These are phyloP conservation scores for Lapara coniferarum DNA, from an alignment of 2,888 invertebrate species.

Conservation along the genomic window DNA sequence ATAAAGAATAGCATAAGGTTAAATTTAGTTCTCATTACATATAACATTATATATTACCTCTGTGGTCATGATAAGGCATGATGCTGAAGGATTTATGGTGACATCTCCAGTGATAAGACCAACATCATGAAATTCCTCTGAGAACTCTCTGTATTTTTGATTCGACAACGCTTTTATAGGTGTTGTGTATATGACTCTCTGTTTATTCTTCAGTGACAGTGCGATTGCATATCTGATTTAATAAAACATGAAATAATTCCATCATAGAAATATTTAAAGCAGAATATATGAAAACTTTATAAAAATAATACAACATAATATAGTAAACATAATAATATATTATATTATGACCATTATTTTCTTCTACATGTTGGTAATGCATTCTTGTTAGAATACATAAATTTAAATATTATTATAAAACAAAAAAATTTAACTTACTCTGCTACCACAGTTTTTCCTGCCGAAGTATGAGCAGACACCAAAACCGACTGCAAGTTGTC, in stretches of 20 bases:
- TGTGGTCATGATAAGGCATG: constrained; percentile 99
- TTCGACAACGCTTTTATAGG: constrained; percentile 99
- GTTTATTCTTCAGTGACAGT: constrained; percentile 95
- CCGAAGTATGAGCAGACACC: constrained; percentile 99
- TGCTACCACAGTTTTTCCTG: constrained; percentile 99
- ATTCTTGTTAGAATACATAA: background rate
- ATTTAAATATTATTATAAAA: constrained; percentile 1
- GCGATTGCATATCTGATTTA: constrained; percentile 94
- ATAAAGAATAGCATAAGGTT: too few relatives aligned
- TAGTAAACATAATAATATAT: too few relatives aligned
- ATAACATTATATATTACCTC: constrained; percentile 88
- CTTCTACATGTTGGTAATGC: too few relatives aligned
- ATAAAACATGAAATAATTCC: background rate
- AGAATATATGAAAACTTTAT: background rate
- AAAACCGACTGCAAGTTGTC: constrained; percentile 99
- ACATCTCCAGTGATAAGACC: constrained; percentile 99
- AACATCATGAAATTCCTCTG: constrained; percentile 98
- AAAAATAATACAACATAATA: background rate
- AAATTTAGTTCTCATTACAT: background rate
- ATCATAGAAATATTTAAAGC: background rate
- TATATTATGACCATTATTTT: too few relatives aligned
- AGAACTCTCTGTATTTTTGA: constrained; percentile 99
- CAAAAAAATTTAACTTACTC: constrained; percentile 86
- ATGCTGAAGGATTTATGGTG: constrained; percentile 98
- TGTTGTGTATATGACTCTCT: constrained; percentile 99